phyloP scores from a whole-genome alignment of 2,797 vertebrate genomes.

The Notolabrus celidotus region DNA sequence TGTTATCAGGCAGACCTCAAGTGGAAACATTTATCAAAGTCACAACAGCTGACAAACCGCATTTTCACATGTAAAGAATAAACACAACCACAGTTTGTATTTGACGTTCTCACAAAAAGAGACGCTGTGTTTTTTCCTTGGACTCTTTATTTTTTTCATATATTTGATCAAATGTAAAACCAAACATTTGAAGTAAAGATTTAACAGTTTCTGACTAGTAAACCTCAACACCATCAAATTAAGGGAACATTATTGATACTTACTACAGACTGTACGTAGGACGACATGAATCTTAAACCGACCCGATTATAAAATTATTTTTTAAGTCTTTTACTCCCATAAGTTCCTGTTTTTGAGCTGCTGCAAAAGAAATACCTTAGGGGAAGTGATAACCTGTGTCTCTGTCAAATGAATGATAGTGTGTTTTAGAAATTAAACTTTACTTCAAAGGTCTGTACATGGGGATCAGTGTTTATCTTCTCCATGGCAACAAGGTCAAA shows the following conservation, averaged over 20 bases:
- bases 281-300: constrained; percentile 89
- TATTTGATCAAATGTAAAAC: constrained; percentile 81
- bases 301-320: constrained; percentile 94
- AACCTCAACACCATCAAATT: constrained; percentile 99
- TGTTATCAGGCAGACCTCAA: constrained; percentile 23
- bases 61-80: constrained; percentile 1
- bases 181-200: constrained; percentile 88
- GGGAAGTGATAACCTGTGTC: constrained; percentile 71
- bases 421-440: constrained; percentile 80
- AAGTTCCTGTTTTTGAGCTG: constrained; percentile 87
- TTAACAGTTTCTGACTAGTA: constrained; percentile 98
- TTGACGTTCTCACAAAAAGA: constrained; percentile 9
- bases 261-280: constrained; percentile 87
- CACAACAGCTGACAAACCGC: constrained; percentile 21
- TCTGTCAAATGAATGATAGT: constrained; percentile 79
- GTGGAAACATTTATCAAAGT: constrained; percentile 40
- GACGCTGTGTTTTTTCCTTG: constrained; percentile 84
- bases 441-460: constrained; percentile 85
- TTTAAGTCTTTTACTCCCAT: constrained; percentile 91
- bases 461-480: constrained; percentile 67
- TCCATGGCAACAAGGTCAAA: constrained; percentile 74
- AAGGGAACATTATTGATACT: constrained; percentile 95
- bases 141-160: constrained; percentile 88
- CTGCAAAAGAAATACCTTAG: constrained; percentile 93
- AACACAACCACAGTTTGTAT: background rate